phyloP scores from a whole-genome alignment of 2,797 vertebrate genomes.

The Neosalanx taihuensis region DNA sequence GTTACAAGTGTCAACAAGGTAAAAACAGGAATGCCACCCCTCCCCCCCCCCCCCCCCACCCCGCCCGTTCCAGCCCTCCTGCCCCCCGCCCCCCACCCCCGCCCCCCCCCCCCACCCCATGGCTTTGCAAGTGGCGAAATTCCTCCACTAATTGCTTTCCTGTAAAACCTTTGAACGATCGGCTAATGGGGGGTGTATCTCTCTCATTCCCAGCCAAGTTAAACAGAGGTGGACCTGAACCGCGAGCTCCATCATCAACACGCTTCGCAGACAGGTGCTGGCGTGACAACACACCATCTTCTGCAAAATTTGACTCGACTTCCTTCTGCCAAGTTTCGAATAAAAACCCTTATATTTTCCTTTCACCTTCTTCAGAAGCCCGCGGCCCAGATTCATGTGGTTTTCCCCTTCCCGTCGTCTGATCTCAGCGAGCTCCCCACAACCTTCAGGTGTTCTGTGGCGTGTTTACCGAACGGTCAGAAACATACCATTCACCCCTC shows the following conservation, averaged over 20 bases:
- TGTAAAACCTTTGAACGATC: conserved; percentile 88
- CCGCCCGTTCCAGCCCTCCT: no score
- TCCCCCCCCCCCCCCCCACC: conserved; percentile 75
- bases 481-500: conserved; percentile 28
- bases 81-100: conserved; percentile 78
- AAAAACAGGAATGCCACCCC: conserved; percentile 80
- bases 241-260: conserved; percentile 71
- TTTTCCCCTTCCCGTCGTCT: conserved; percentile 48
- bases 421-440: conserved; percentile 51
- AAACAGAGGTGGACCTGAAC: conserved; percentile 89
- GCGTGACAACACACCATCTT: conserved; percentile 57
- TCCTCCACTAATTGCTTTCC: conserved; percentile 94
- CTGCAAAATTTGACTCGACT: conserved; percentile 57
- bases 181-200: conserved; percentile 86
- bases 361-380: conserved; percentile 53
- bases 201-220: conserved; percentile 89
- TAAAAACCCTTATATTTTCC: conserved; percentile 60
- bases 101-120: conserved; percentile 77
- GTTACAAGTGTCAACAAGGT: conserved; percentile 60
- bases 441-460: conserved; percentile 51
- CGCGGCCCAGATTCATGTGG: conserved; percentile 56
- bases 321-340: conserved; percentile 65
- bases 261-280: conserved; percentile 72
- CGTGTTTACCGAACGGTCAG: conserved; percentile 61
- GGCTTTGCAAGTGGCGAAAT: conserved; percentile 80